Base-by-base conservation (phyloP, 2,888 invertebrate genomes). In the Parthenolecanium corni region DNA sequence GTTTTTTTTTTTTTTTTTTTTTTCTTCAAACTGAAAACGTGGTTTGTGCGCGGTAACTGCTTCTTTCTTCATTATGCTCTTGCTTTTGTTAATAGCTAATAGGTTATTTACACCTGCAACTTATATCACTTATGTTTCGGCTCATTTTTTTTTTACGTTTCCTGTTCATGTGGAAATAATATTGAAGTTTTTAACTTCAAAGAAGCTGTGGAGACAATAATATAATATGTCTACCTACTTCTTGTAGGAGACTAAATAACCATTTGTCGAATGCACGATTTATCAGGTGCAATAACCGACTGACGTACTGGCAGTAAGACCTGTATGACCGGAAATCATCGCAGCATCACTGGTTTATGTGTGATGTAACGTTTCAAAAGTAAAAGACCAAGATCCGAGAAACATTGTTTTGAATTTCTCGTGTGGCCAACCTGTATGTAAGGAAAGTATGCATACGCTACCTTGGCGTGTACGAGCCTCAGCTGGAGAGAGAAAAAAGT, bases 261-360 rank as follows among this genome's bases (percentile, higher is more conserved):
- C 38, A 38, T 38, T 31, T 44, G 20, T 44, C 46, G 46, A 31
- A 31, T 44, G 16, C n/a, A 44, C 46, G 16, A 20, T 14, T 49
- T 31, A 6, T 49, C 49, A 49, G 61, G 61, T 18, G 61, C 61
- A 61, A 61, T 61, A 49, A 61, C 49, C 61, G 61, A 51, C 36
- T 49, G 40, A 61, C 42, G 54, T 23, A 9, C 31, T 9, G 9
- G 4, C 9, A 6, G 21, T 6, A 49, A 49, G 18, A 21, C 49
- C 21, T 49, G 49, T 11, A 49, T 21, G 49, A 61, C 47, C 51
- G 47, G 61, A 61, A 49, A 51, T 23, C n/a, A 38, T 38, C 38
- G 4, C 23, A 21, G 20, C n/a, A n/a, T n/a, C n/a, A n/a, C n/a
- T n/a, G n/a, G n/a, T n/a, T 21, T 20, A 49, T 31, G 42, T 49